A percentile compares a stretch with the other conserved stretches of the same genome.
Conservation (phyloP, 2,888 invertebrate species). For the Mesorhabditis sp. region DNA sequence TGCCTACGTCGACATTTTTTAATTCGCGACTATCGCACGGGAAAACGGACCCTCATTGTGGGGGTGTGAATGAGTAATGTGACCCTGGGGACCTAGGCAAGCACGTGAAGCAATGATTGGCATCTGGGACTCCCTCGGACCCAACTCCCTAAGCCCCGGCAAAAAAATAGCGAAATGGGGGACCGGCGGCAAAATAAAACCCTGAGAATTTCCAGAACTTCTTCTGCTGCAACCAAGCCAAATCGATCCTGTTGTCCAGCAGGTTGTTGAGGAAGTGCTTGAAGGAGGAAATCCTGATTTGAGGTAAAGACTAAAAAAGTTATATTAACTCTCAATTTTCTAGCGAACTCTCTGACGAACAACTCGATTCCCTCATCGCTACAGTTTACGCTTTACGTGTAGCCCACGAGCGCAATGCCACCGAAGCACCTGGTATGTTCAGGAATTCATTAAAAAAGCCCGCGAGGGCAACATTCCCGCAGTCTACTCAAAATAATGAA, state of each 20-base stretch:
- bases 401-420: conserved; percentile 11
- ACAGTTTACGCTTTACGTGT: conserved; percentile 13
- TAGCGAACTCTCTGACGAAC: conserved; percentile 14
- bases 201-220: conserved; percentile 1
- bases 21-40: no score
- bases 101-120: no score
- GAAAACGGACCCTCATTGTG: no score
- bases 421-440: background rate
- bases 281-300: conserved; percentile 12
- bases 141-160: no score
- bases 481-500: no score
- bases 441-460: no score
- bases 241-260: conserved; percentile 7
- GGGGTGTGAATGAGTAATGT: no score
- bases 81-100: no score
- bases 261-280: conserved; percentile 7
- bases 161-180: background rate
- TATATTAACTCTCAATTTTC: background rate
- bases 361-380: conserved; percentile 18
- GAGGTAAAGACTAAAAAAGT: background rate
- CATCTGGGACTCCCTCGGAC: no score
- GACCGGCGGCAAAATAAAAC: background rate
- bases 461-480: no score
- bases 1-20: no score
- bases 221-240: background rate